phyloP scores from a whole-genome alignment of 1,140 invertebrate species.

The Drosophila miranda region DNA sequence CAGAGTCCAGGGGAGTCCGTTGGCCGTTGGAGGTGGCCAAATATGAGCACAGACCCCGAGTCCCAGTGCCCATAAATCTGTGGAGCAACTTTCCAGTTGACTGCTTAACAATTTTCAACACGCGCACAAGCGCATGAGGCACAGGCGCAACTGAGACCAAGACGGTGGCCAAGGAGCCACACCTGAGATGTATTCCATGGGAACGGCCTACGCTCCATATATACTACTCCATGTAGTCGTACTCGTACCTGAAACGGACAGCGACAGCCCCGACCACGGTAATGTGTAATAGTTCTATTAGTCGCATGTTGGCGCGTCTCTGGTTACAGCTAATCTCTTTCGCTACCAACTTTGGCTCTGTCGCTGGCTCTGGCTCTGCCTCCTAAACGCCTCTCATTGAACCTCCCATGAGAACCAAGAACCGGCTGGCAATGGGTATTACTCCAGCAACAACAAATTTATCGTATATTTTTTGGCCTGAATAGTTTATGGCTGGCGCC shows the following conservation, averaged over 20 bases:
- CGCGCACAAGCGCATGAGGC: slow-evolving; percentile 45
- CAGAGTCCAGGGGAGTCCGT: slow-evolving; percentile 4
- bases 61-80: slow-evolving; percentile 62
- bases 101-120: slow-evolving; percentile 61
- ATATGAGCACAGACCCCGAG: slow-evolving; percentile 32
- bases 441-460: slow-evolving; percentile 12
- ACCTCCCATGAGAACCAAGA: slow-evolving; percentile 66
- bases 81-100: slow-evolving; percentile 64
- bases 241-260: too few species aligned
- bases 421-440: slow-evolving; percentile 44
- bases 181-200: slow-evolving; percentile 51
- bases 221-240: background rate
- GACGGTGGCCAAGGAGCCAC: slow-evolving; percentile 28
- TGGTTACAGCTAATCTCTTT: slow-evolving; percentile 68
- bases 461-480: slow-evolving; percentile 59
- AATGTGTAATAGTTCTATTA: slow-evolving; percentile 80
- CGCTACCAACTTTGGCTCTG: slow-evolving; percentile 70
- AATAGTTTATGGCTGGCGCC: slow-evolving; percentile 73
- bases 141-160: slow-evolving; percentile 45
- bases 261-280: slow-evolving; percentile 34
- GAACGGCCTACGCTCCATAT: slow-evolving; percentile 62
- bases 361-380: background rate
- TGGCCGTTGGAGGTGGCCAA: slow-evolving; percentile 27
- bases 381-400: background rate
- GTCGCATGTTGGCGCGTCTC: slow-evolving; percentile 71